Evolutionary conservation across 2,113 vertebrate species (phyloP), one percentile per base, ranked within the genome.

Genomic region (Dissostichus mawsoni): DNA sequence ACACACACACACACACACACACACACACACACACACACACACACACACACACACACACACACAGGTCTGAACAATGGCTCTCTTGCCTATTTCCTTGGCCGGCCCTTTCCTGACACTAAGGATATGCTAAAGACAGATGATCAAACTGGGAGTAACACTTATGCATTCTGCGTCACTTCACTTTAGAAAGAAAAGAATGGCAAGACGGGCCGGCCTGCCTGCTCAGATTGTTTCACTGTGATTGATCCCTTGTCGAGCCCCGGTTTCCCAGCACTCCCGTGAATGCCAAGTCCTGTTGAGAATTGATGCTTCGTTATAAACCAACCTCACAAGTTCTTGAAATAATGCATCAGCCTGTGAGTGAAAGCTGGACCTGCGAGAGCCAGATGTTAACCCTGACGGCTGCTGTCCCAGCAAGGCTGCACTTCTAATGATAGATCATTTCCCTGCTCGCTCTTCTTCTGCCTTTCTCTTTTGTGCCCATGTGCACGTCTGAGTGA

Each of bases 261-360:
- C 73, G 23, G 77, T 71, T 86, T 83, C 74, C 84, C 80, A 73
- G 79, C 71, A 84, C 77, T 84, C 67, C 76, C 67, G 81, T 53
- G 62, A 87, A 87, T 77, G 83, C 88, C 86, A 87, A 83, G 74
- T 89, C 87, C 82, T 81, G 80, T 83, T 79, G 75, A 87, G 82
- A 89, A 88, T 69, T 78, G 71, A 84, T 80, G 87, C 72, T 86
- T 89, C 70, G 75, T 87, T 82, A 83, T 76, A 79, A 70, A 80
- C 25, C 77, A 51, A 78, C 75, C 48, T 11, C 78, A 70, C 78
- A 76, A 84, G 70, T 87, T 84, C 81, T 86, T 87, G 76, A 87
- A 89, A 87, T 78, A 80, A 90, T 81, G 76, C 77, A 69, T 87
- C 84, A 78, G 73, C 50, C 64, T 71, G 51, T n/a, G 48, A 69